Evolutionary conservation across 2,888 invertebrate genomes (phyloP).

Genomic region (Heliconius charithonia): DNA sequence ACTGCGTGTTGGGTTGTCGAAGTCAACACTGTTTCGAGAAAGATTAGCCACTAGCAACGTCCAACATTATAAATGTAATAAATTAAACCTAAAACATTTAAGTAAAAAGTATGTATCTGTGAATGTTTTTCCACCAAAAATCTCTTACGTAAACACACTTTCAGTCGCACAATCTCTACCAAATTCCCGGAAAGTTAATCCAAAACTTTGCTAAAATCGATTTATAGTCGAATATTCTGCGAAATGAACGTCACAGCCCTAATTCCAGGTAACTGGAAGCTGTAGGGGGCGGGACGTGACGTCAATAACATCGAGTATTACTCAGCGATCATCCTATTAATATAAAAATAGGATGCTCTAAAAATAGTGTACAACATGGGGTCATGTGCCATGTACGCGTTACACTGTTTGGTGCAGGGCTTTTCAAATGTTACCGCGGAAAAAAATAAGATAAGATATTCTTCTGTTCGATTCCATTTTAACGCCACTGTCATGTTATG

Average conservation of each 20-base stretch:
- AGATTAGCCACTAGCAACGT: no score
- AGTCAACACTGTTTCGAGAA: no score
- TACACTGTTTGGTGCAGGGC: constrained; percentile 10
- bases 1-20: neutral
- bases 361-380: constrained; percentile 46
- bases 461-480: no score
- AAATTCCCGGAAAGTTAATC: neutral
- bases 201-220: neutral
- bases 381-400: constrained; percentile 21
- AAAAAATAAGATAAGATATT: no score
- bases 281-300: constrained; percentile 44
- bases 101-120: neutral
- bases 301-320: constrained; percentile 48
- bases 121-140: neutral
- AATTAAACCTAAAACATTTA: neutral
- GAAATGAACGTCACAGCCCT: constrained; percentile 18
- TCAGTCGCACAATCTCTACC: neutral
- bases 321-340: constrained; percentile 55
- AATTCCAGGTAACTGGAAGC: constrained; percentile 24
- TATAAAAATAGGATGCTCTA: constrained; percentile 55
- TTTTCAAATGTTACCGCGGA: neutral
- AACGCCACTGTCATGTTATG: no score
- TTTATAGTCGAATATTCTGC: constrained; percentile 7
- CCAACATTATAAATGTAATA: neutral
- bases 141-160: neutral